These are phyloP conservation scores for Melopsittacus undulatus DNA, from an alignment of 2,797 vertebrate genomes.

Conservation along the genomic window DNA sequence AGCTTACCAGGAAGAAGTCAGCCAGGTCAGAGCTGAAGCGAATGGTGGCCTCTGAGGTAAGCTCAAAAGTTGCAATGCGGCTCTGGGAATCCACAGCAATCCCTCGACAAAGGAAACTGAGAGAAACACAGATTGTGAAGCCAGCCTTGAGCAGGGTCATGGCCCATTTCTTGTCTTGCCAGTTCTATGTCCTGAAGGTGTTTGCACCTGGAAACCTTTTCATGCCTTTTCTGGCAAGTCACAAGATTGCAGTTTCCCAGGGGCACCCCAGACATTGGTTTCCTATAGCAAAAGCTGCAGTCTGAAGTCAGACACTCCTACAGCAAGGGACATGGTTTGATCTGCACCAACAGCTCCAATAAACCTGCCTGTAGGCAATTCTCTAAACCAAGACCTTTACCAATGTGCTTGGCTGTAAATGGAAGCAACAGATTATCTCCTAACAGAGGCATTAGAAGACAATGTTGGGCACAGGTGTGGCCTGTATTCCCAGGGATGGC, in stretches of 20 bases:
- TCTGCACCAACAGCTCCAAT: neutral
- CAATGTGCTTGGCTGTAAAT: neutral
- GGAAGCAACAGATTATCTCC: neutral
- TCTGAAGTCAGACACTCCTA: neutral
- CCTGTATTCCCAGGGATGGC: neutral
- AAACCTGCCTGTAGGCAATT: neutral
- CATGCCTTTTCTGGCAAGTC: neutral
- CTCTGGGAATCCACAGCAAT: conserved; percentile 81
- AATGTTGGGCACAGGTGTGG: fast-evolving
- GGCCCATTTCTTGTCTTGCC: neutral
- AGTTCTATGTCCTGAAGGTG: neutral
- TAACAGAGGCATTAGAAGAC: neutral
- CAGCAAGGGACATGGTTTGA: neutral
- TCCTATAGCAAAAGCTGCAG: conserved; percentile 7
- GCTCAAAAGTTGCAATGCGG: conserved; percentile 81
- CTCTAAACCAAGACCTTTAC: neutral
- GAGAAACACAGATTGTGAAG: conserved; percentile 26
- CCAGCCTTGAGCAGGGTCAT: neutral
- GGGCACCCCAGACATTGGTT: conserved; percentile 37
- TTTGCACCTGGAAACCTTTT: conserved; percentile 22
- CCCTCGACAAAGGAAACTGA: conserved; percentile 91
- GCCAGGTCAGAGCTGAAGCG: conserved; percentile 83
- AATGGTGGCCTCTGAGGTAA: conserved; percentile 81
- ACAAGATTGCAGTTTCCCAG: neutral
- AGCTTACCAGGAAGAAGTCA: conserved; percentile 89